These are phyloP conservation scores for Melanotaenia pygmaea DNA, from an alignment of 2,797 vertebrate species.

Conservation along the genomic window DNA sequence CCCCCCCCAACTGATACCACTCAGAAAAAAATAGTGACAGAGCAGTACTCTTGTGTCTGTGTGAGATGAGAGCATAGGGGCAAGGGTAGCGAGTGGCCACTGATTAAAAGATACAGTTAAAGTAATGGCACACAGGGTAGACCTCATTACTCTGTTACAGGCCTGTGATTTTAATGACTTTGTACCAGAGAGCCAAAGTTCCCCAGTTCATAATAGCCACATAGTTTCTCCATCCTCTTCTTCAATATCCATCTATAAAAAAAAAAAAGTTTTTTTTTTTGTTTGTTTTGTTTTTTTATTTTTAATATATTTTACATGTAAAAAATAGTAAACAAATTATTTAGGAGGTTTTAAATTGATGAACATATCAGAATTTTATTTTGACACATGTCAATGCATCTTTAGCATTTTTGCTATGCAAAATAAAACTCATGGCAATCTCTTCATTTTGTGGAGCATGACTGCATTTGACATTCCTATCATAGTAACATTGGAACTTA, in stretches of 20 bases:
- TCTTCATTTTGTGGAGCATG: neutral
- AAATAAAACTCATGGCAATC: too few relatives aligned
- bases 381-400: too few relatives aligned
- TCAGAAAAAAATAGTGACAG: slow-evolving; percentile 29
- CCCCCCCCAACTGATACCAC: slow-evolving; percentile 58
- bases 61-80: slow-evolving; percentile 16
- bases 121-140: slow-evolving; percentile 42
- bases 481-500: neutral
- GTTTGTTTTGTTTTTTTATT: too few relatives aligned
- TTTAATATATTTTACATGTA: neutral
- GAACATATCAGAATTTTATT: too few relatives aligned
- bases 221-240: slow-evolving; percentile 5
- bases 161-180: slow-evolving; percentile 44
- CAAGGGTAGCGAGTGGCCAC: slow-evolving; percentile 48
- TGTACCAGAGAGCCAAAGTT: slow-evolving; percentile 35
- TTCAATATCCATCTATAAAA: slow-evolving; percentile 10
- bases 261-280: neutral
- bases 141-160: slow-evolving; percentile 51
- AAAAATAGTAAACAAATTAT: neutral
- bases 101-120: slow-evolving; percentile 64
- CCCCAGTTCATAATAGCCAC: slow-evolving; percentile 18
- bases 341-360: too few relatives aligned
- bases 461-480: neutral
- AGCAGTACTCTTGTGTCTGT: slow-evolving; percentile 39
- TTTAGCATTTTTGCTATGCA: too few relatives aligned